Base-by-base conservation (phyloP, 2,113 vertebrate species). In the Osmerus eperlanus region DNA sequence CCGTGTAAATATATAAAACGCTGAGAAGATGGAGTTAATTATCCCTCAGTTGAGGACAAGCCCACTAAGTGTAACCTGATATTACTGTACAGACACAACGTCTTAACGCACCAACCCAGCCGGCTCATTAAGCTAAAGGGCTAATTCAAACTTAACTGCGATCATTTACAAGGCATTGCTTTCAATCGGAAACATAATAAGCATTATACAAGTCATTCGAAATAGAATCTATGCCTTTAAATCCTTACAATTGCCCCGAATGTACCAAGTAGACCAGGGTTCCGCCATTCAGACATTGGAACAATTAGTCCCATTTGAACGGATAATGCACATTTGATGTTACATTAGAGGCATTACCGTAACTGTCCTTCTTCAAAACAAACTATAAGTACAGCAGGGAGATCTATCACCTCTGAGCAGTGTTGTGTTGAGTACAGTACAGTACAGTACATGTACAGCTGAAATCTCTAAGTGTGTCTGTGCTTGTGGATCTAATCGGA, bases 91-190 rank as follows among this genome's bases (percentile, higher is more conserved):
- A 15, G 29, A 18, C 19, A 19, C 32, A 25, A 4, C 1, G 13
- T 13, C 51, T 67, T 25, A 67, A 67, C 25, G 51, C 51, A 28
- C 51, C 23, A 53, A 54, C 36, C 0, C 15, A 67, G 13, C 66
- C 14, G 13, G 23, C 59, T 36, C 59, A n/a, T 21, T 15, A 9
- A 18, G 12, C 32, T 78, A 11, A 66, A 59, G 32, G 64, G n/a
- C 71, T n/a, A 36, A 73, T 77, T 59, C 47, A 65, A 65, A 64
- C 74, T 77, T 68, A 77, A 78, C 71, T 70, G 71, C 62, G 51
- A 83, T 81, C 70, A 64, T 75, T 81, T 75, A 75, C 76, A 36
- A 14, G 65, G 61, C n/a, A 55, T 64, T 41, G 59, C 67, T 72
- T 70, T 75, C 55, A 2, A 51, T 2, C 63, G 19, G 60, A 29